These are phyloP conservation scores for Pseudomyrmex flavicornis DNA, from an alignment of 1,140 invertebrate genomes.

Conservation along the genomic window DNA sequence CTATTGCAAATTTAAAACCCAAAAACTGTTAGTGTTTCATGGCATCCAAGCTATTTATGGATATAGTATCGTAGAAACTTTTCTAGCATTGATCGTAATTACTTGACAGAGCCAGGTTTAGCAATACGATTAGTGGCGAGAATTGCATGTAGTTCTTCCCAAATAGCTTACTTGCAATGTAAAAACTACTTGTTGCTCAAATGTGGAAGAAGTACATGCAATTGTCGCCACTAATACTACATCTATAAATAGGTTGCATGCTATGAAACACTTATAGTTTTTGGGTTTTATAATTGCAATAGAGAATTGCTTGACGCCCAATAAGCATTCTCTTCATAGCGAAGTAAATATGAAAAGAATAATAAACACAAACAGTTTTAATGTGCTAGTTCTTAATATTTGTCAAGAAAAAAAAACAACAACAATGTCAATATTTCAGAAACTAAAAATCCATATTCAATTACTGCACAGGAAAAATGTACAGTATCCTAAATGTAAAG, in stretches of 20 bases:
- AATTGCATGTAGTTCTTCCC: slow-evolving; percentile 79
- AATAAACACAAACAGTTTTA: not conserved
- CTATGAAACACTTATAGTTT: slow-evolving; percentile 79
- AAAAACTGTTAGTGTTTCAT: slow-evolving; percentile 79
- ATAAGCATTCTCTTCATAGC: slow-evolving; percentile 27
- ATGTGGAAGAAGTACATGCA: slow-evolving; percentile 79
- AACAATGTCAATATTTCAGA: slow-evolving; percentile 3
- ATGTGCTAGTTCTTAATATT: not conserved
- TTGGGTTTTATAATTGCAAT: slow-evolving; percentile 79
- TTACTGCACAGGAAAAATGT: not conserved
- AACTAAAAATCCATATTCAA: not conserved
- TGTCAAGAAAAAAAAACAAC: not conserved
- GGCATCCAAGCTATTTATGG: slow-evolving; percentile 79
- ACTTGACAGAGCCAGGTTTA: slow-evolving; percentile 76
- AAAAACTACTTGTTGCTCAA: slow-evolving; percentile 71
- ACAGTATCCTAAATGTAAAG: not conserved
- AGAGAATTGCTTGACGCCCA: slow-evolving; percentile 12
- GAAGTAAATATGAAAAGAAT: slow-evolving; percentile 38
- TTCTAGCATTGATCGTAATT: slow-evolving; percentile 73
- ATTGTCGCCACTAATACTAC: slow-evolving; percentile 78
- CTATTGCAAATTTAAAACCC: slow-evolving; percentile 78
- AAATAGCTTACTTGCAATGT: slow-evolving; percentile 70
- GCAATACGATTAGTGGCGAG: slow-evolving; percentile 76
- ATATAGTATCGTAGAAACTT: slow-evolving; percentile 74
- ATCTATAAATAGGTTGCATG: slow-evolving; percentile 79